Conservation (phyloP, 2,888 invertebrate species). For the Xestoiulus laeticollis region DNA sequence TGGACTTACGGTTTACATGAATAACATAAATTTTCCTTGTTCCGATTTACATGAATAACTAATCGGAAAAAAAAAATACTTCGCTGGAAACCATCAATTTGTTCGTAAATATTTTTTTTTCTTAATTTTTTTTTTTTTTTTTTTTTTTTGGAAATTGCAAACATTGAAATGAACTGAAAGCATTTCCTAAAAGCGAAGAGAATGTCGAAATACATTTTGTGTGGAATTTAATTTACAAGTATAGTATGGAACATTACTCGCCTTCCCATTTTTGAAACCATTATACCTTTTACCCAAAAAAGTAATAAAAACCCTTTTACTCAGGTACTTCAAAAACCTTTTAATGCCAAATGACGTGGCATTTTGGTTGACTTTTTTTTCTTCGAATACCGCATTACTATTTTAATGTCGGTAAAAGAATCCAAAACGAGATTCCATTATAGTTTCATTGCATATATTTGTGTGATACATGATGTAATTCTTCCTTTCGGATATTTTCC, state of each 20-base stretch:
- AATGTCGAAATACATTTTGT: not conserved
- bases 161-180: not conserved
- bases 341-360: not conserved
- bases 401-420: too few relatives aligned
- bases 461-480: too few relatives aligned
- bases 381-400: not conserved
- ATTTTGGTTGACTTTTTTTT: not conserved
- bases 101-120: not conserved
- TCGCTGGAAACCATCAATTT: not conserved
- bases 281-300: not conserved
- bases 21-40: too few relatives aligned
- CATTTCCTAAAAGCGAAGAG: not conserved
- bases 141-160: not conserved
- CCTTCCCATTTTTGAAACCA: not conserved
- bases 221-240: not conserved
- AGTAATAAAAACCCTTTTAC: conserved; percentile 7
- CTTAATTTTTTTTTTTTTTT: too few relatives aligned
- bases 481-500: too few relatives aligned
- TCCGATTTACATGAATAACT: not conserved
- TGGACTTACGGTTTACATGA: not conserved
- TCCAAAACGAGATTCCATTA: too few relatives aligned
- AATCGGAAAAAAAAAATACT: not conserved
- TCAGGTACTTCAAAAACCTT: conserved; percentile 1
- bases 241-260: not conserved
- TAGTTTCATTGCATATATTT: too few relatives aligned